Percentiles rank a stretch among this genome's conserved stretches.
Evolutionary conservation across 2,888 invertebrate genomes (phyloP).

Genomic region (Drosophila paranaensis): DNA sequence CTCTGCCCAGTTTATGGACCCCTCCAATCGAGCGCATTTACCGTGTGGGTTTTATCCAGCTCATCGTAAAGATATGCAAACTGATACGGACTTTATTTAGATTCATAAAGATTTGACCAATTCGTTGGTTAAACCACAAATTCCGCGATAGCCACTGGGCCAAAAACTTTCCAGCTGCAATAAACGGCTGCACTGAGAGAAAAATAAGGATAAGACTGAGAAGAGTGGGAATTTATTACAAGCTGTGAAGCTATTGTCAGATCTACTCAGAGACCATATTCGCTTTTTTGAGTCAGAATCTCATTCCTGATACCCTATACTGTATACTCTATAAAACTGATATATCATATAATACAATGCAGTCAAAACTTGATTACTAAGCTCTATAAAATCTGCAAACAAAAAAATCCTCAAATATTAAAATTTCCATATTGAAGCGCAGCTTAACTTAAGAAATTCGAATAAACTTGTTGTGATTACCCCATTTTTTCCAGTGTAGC

Average conservation of each 20-base stretch:
- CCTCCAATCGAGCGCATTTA: constrained; percentile 49
- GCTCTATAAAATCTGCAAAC: too few relatives aligned
- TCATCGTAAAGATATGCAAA: constrained; percentile 57
- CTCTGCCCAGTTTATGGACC: constrained; percentile 18
- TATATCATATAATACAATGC: not conserved
- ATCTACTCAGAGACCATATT: too few relatives aligned
- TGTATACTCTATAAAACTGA: not conserved
- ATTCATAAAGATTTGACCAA: constrained; percentile 58
- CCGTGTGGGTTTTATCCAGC: constrained; percentile 62
- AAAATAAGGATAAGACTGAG: too few relatives aligned
- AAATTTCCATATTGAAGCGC: too few relatives aligned
- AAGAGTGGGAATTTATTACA: too few relatives aligned
- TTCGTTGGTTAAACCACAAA: constrained; percentile 5
- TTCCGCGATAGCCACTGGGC: constrained; percentile 18
- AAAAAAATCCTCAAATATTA: too few relatives aligned
- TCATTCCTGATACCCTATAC: not conserved
- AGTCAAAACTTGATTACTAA: too few relatives aligned
- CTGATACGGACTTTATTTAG: not conserved
- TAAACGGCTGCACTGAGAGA: constrained; percentile 22
- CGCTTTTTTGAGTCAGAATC: too few relatives aligned
- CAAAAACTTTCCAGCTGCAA: constrained; percentile 32
- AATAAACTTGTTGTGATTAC: not conserved
- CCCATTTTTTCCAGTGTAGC: not conserved
- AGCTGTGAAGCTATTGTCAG: too few relatives aligned
- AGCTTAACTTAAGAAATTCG: not conserved